phyloP scores from a whole-genome alignment of 2,797 vertebrate species.

The Dermochelys coriacea region DNA sequence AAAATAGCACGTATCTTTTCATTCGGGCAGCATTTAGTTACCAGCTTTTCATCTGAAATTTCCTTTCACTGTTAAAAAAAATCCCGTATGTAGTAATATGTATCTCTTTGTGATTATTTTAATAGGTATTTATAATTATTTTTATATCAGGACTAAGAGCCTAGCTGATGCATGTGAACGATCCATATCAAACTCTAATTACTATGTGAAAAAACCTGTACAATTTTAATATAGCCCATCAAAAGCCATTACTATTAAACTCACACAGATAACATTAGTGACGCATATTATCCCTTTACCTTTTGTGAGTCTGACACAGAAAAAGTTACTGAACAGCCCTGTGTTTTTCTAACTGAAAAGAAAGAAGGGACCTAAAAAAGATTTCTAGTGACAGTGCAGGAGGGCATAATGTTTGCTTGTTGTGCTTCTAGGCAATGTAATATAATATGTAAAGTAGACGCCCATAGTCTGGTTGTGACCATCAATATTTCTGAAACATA shows the following conservation, averaged over 20 bases:
- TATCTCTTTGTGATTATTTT: not conserved
- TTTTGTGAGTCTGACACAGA: not conserved
- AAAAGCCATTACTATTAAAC: not conserved
- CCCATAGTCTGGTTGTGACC: conserved; percentile 58
- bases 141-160: not conserved
- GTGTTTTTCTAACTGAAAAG: conserved; percentile 56
- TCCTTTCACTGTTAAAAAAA: not conserved
- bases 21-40: not conserved
- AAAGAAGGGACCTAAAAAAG: conserved; percentile 54
- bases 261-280: not conserved
- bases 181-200: not conserved
- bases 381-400: conserved; percentile 23
- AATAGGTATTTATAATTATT: not conserved
- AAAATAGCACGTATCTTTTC: not conserved
- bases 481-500: conserved; percentile 69
- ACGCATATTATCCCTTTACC: not conserved
- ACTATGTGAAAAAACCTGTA: not conserved
- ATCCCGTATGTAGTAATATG: not conserved
- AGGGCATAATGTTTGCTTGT: conserved; percentile 54
- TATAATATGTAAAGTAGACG: conserved; percentile 62
- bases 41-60: not conserved
- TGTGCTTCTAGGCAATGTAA: conserved; percentile 62
- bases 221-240: not conserved
- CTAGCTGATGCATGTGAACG: not conserved
- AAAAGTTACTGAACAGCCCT: conserved; percentile 20